Evolutionary conservation across 2,888 invertebrate species (phyloP).

Genomic region (Didymodactylos carnosus): DNA sequence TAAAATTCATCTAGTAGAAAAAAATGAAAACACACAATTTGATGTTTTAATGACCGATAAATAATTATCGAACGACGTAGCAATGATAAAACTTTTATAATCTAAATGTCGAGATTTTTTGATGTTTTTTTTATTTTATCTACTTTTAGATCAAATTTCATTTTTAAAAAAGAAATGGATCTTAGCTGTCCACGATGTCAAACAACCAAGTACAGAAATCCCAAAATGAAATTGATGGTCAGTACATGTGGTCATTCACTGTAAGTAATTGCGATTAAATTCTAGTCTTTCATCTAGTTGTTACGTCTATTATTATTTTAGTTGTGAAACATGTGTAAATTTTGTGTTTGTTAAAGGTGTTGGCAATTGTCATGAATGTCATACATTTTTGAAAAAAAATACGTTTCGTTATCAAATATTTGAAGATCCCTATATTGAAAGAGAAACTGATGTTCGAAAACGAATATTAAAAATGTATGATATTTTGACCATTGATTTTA

Average conservation of each 20-base stretch:
- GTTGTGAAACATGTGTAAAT: slow-evolving; percentile 88
- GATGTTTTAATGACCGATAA: too few relatives aligned
- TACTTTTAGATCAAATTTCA: too few relatives aligned
- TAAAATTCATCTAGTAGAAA: too few relatives aligned
- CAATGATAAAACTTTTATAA: too few relatives aligned
- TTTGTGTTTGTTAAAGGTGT: slow-evolving; percentile 79
- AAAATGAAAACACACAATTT: too few relatives aligned
- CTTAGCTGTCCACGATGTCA: slow-evolving; percentile 71
- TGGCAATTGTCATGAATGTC: slow-evolving; percentile 80
- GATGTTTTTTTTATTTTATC: too few relatives aligned
- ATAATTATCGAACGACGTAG: too few relatives aligned
- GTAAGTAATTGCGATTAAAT: slow-evolving; percentile 19
- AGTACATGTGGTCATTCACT: slow-evolving; percentile 92
- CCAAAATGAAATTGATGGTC: slow-evolving; percentile 82
- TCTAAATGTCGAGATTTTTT: too few relatives aligned
- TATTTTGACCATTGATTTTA: neutral
- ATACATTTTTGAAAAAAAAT: slow-evolving; percentile 60
- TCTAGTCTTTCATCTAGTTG: neutral
- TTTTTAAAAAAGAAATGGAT: slow-evolving; percentile 3
- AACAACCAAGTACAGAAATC: slow-evolving; percentile 84
- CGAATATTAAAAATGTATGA: slow-evolving; percentile 46
- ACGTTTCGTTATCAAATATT: slow-evolving; percentile 84
- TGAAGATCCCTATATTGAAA: slow-evolving; percentile 85
- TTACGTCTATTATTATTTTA: slow-evolving; percentile 16
- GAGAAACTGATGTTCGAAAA: slow-evolving; percentile 82